phyloP scores from a whole-genome alignment of 2,888 invertebrate species.

The Caenorhabditis auriculariae region DNA sequence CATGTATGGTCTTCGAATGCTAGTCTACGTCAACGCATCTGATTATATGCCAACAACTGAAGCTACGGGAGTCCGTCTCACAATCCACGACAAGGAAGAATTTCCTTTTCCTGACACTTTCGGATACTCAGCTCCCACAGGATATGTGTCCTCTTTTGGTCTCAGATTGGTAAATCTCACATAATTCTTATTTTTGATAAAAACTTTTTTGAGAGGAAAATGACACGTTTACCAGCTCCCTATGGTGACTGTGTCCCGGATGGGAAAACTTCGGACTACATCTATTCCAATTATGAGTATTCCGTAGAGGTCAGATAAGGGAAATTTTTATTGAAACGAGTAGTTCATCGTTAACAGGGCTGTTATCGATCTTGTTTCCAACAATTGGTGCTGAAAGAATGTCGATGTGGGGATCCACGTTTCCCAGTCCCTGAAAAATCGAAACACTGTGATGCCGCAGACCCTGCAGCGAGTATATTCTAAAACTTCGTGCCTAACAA shows the following conservation, averaged over 20 bases:
- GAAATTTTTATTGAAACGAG: background rate
- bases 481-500: background rate
- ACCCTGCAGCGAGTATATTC: slow-evolving; percentile 47
- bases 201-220: slow-evolving; percentile 34
- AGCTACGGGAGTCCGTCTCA: slow-evolving; percentile 57
- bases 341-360: slow-evolving; percentile 33
- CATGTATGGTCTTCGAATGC: slow-evolving; percentile 59
- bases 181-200: background rate
- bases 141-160: slow-evolving; percentile 58
- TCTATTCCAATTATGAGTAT: slow-evolving; percentile 55
- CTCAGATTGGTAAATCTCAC: slow-evolving; percentile 38
- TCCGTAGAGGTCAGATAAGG: slow-evolving; percentile 48
- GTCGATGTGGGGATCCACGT: slow-evolving; percentile 61
- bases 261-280: slow-evolving; percentile 54
- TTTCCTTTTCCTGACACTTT: slow-evolving; percentile 60
- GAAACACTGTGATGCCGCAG: slow-evolving; percentile 51
- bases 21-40: slow-evolving; percentile 57
- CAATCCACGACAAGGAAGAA: slow-evolving; percentile 60
- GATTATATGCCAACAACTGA: slow-evolving; percentile 62
- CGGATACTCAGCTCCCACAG: slow-evolving; percentile 58
- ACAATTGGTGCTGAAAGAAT: slow-evolving; percentile 53
- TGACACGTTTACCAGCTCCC: slow-evolving; percentile 54
- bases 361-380: slow-evolving; percentile 62
- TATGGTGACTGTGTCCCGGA: slow-evolving; percentile 60
- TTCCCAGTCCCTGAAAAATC: slow-evolving; percentile 52